These are phyloP conservation scores for Drosophila fungiperda DNA, from an alignment of 2,888 invertebrate genomes.

Conservation along the genomic window DNA sequence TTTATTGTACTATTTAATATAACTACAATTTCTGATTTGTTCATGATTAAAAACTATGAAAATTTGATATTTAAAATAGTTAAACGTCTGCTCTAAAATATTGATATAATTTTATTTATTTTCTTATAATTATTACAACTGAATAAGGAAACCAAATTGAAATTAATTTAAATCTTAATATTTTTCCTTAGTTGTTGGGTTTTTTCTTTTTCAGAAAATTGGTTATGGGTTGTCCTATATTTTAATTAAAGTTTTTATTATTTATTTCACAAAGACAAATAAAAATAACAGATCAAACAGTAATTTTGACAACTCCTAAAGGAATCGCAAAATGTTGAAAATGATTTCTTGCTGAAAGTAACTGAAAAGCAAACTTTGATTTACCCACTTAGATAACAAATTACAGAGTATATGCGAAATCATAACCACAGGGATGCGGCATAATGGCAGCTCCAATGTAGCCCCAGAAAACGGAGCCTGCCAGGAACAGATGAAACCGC, in stretches of 20 bases:
- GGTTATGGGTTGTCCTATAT: neutral
- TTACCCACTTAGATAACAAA: accelerated
- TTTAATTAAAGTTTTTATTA: neutral
- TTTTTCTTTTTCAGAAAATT: neutral
- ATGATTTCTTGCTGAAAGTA: neutral
- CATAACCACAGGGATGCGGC: conserved; percentile 66
- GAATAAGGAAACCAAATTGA: neutral
- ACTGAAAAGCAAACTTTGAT: neutral
- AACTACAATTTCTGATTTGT: neutral
- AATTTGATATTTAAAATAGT: too few relatives aligned
- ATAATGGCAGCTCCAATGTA: conserved; percentile 31
- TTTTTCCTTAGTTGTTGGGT: too few relatives aligned
- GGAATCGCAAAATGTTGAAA: neutral
- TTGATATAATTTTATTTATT: too few relatives aligned
- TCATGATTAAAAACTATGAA: too few relatives aligned
- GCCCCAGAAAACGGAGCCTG: conserved; percentile 30
- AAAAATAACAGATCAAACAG: neutral
- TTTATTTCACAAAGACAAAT: neutral
- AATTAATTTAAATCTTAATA: neutral
- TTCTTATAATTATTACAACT: neutral
- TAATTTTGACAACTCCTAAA: neutral
- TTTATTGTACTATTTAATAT: neutral
- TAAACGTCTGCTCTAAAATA: too few relatives aligned
- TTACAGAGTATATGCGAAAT: conserved; percentile 38
- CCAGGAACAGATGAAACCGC: conserved; percentile 60